Evolutionary conservation across 2,888 invertebrate genomes (phyloP), one percentile per base, ranked within the genome.

Genomic region (Heliconius charithonia): DNA sequence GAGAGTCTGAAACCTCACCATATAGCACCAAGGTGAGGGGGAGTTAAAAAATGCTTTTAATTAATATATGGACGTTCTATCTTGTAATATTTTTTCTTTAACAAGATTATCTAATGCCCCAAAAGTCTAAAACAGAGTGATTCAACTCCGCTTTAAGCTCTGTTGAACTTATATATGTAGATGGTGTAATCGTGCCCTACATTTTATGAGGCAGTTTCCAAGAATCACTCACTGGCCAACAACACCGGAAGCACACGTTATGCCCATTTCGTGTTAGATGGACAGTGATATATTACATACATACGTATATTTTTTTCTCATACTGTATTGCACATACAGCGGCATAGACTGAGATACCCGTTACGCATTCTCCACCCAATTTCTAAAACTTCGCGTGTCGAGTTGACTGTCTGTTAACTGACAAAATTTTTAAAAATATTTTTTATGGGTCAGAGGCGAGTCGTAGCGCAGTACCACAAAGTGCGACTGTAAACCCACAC

Each of bases 201-300:
- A 65, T 65, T 56, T n/a, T 59, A 73, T 27, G 27, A 59, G 22
- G 65, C 27, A 51, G 22, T n/a, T 76, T 77, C 77, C 19, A 65
- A 66, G 73, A 77, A 77, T 25, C 67, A 67, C 41, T 56, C 32
- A 37, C 73, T n/a, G 59, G 62, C 69, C 74, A 45, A 32, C 51
- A 41, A 70, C 74, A 13, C 78, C 78, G 78, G 75, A 78, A 75
- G 59, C 25, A 75, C 74, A 37, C 74, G 41, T 67, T 67, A 73
- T 73, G 73, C 59, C 56, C 56, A 66, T 56, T 25, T 9, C 66
- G 41, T 71, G 71, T 45, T 12, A 25, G 19, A 51, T 65, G 71
- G 32, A 59, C 29, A n/a, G 22, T 4, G 19, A 32, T 32, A n/a
- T 56, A 76, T 51, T 32, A 59, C 25, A 45, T 19, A 72, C n/a